Evolutionary conservation across 2,113 vertebrate species (phyloP), one percentile per base, ranked within the genome.

Genomic region (Ciconia boyciana): DNA sequence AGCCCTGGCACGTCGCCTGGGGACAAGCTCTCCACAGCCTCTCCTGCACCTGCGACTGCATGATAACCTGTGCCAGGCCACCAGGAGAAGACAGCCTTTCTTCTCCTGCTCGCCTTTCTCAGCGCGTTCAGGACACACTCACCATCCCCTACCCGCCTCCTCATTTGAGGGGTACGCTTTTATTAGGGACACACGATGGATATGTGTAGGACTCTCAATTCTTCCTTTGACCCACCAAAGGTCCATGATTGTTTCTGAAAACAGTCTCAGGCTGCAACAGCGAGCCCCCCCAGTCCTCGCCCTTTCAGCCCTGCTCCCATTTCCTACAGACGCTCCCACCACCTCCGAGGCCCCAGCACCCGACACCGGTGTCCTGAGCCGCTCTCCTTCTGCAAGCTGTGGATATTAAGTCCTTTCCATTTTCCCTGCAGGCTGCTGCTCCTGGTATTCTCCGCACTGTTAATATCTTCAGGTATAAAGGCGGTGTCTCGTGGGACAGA

Each of bases 221-320:
- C 2, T 29, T 76, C 19, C 13, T 79, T 34, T 44, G 78, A 78
- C 51, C 15, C 39, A 81, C 18, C 0, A 2, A 65, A 26, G 49
- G 77, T 52, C 69, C 78, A 70, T 14, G 18, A 65, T 20, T 74
- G 41, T 52, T 90, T 83, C 71, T 80, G 43, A 89, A 84, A 76
- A 55, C 29, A 18, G 16, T 3, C 34, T 77, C 69, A n/a, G 43
- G 44, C 39, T 80, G 62, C 2, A 3, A 34, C 29, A 51, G 29
- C 1, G 0, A 58, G 32, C 9, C 5, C 14, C 11, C 13, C 20
- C 16, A 11, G 4, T 9, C 20, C 19, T 3, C 58, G 41, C 16
- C 48, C 22, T 64, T 55, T 26, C 31, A 39, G 44, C 54, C 19
- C 44, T 24, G 13, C 32, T 54, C 49, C 25, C 6, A 1, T 60